Evolutionary conservation across 2,797 vertebrate genomes (phyloP).

Genomic region (Pogoniulus pusillus): DNA sequence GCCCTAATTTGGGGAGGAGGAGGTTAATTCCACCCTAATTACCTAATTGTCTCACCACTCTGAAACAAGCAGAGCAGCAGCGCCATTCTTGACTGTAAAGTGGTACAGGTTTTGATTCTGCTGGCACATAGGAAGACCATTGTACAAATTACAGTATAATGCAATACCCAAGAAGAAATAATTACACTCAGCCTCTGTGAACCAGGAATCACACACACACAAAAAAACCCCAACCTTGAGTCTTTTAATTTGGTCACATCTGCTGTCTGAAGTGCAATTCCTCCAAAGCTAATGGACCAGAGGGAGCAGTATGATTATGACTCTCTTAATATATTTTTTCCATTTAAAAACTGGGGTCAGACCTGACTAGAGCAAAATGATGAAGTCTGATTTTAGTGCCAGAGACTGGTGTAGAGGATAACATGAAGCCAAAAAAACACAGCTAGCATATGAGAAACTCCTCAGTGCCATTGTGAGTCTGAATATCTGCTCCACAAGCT

Average conservation of each 20-base stretch:
- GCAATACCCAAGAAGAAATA: constrained; percentile 35
- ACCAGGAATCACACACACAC: not conserved
- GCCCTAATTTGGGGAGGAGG: constrained; percentile 7
- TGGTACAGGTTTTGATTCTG: constrained; percentile 14
- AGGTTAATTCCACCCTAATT: constrained; percentile 41
- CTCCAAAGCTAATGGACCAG: constrained; percentile 28
- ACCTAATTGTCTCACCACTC: not conserved
- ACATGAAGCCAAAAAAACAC: not conserved
- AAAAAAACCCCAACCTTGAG: not conserved
- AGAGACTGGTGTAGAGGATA: not conserved
- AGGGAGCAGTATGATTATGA: constrained; percentile 25
- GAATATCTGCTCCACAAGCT: not conserved
- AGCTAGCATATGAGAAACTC: not conserved
- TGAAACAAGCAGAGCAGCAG: constrained; percentile 22
- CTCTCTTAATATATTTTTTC: constrained; percentile 25
- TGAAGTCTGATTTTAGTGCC: not conserved
- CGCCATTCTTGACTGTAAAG: constrained; percentile 19
- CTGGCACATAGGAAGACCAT: constrained; percentile 11
- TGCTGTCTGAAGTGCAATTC: not conserved
- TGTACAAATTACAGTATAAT: constrained; percentile 50
- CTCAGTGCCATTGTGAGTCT: not conserved
- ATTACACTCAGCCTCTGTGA: constrained; percentile 22
- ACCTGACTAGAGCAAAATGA: not conserved
- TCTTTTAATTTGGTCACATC: constrained; percentile 34
- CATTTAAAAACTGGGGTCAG: constrained; percentile 24